Evolutionary conservation across 2,113 vertebrate species (phyloP), one percentile per base, ranked within the genome.

Genomic region (Megaceryle maxima): DNA sequence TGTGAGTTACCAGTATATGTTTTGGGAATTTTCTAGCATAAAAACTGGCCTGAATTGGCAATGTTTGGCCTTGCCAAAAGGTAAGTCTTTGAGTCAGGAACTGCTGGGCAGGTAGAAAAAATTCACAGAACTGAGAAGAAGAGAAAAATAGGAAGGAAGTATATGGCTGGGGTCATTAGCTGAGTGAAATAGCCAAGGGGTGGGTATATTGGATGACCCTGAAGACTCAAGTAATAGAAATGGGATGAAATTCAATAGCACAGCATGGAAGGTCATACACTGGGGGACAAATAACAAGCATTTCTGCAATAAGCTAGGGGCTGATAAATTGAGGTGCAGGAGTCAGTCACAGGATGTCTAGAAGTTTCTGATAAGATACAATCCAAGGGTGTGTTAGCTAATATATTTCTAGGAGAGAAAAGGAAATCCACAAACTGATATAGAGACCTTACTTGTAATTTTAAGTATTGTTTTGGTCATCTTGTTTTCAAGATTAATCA

Each of bases 191-290:
- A 94, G 75, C 93, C 79, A 69, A 83, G 33, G 29, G 50, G n/a
- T 93, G 29, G 50, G n/a, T 93, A 43, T 94, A 85, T 63, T 75
- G 83, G 64, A 78, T 97, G 94, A 94, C 94, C 83, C 43, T 5
- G 0, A 94, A 62, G 83, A 78, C 64, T 92, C 68, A 70, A 67
- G 76, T 87, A 93, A 97, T 93, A 87, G 90, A 95, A 92, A 60
- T 75, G 60, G 75, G 72, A 90, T 96, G 90, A 90, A 96, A 96
- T 88, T 86, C 82, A 90, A 86, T 67, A 96, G 85, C 50, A 56
- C 25, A 68, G 29, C n/a, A 39, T 70, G 41, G 83, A 87, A 83
- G 79, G 84, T 94, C 84, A 46, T 74, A n/a, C 17, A 70, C 67
- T 53, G 79, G n/a, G 56, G 79, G 17, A 85, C 55, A 88, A 77